These are phyloP conservation scores for Alectoris magna DNA, from an alignment of 2,797 vertebrate species.

Conservation along the genomic window DNA sequence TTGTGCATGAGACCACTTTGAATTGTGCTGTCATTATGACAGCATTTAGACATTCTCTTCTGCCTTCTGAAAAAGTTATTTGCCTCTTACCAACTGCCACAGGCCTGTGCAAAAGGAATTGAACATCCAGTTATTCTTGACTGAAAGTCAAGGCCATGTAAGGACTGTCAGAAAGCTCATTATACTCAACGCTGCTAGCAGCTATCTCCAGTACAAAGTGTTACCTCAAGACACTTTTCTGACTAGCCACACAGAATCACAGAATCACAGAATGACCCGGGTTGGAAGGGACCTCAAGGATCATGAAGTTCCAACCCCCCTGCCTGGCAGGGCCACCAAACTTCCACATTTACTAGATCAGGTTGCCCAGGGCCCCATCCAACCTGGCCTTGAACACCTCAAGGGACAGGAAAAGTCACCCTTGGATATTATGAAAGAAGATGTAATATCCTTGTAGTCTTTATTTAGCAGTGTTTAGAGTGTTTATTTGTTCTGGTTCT, in stretches of 20 bases:
- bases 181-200: not conserved
- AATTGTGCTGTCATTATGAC: not conserved
- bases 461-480: slow-evolving; percentile 54
- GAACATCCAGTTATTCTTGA: not conserved
- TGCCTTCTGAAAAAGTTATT: slow-evolving; percentile 16
- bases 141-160: slow-evolving; percentile 27
- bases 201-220: slow-evolving; percentile 14
- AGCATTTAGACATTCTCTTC: slow-evolving; percentile 18
- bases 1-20: not conserved
- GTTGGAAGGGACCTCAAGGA: too few relatives aligned
- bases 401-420: not conserved
- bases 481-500: slow-evolving; percentile 45
- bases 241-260: not conserved
- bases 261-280: too few relatives aligned
- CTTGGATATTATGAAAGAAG: slow-evolving; percentile 18
- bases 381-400: too few relatives aligned
- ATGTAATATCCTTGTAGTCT: slow-evolving; percentile 28
- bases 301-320: too few relatives aligned
- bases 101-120: not conserved
- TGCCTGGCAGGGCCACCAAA: too few relatives aligned
- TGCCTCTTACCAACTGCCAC: slow-evolving; percentile 26
- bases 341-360: too few relatives aligned
- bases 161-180: slow-evolving; percentile 1
- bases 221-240: slow-evolving; percentile 47
- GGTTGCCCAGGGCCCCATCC: too few relatives aligned